Evolutionary conservation across 2,888 invertebrate genomes (phyloP), one percentile per base, ranked within the genome.

Genomic region (Eristalis intricaria): DNA sequence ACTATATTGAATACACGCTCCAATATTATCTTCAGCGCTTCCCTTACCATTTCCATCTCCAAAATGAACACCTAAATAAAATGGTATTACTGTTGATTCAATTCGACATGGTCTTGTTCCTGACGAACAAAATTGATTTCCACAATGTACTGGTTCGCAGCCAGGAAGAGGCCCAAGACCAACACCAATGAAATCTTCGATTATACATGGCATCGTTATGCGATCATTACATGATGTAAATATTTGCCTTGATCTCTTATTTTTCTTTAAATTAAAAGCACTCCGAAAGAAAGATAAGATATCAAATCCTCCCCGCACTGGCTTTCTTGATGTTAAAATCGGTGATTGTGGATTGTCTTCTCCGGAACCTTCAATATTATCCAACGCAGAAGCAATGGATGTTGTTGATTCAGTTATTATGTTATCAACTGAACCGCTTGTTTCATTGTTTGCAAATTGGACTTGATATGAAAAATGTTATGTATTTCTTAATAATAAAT

Each of bases 91-190:
- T 35, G 96, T 96, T 64, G 95, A 96, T 93, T 97, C 97, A 61
- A 97, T 95, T 29, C 95, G 94, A 90, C 93, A 93, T 43, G 91
- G 93, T 90, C 90, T 91, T 89, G 89, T 88, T 3, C 94, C 91
- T 38, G 94, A 91, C 65, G 95, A 92, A 90, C 97, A 97, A 89
- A 97, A 95, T 0, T 95, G 95, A 89, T 93, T 94, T 3, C 97
- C 97, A 92, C 97, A 97, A 90, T 96, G 97, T 63, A 96, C 95
- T 5, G 97, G 95, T 91, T 96, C 96, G 91, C 97, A 97, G 10
- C 95, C 91, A 0, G 92, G 92, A 50, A 92, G 63, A 0, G 91
- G 94, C 0, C 91, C 91, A 63, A 91, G 85, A 0, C 92, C 92
- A 2, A 91, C 96, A 94, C 96, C 95, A 82, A 97, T 94, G 90